Evolutionary conservation across 2,797 vertebrate genomes (phyloP), one percentile per base, ranked within the genome.

Genomic region (Psittacula derbiana): DNA sequence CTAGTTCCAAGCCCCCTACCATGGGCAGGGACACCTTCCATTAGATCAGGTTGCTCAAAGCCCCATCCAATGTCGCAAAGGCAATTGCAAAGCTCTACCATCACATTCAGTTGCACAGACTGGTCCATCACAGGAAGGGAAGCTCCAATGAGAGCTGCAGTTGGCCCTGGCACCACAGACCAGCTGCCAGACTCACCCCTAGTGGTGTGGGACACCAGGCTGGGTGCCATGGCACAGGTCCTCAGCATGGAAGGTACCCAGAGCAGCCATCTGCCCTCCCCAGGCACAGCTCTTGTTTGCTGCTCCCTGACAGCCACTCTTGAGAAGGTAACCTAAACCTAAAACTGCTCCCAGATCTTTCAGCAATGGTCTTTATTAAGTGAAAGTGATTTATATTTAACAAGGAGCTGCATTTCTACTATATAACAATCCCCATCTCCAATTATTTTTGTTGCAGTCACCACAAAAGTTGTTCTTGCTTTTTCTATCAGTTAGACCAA

Each of bases 201-300:
- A 0, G 21, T 4, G 2, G 30, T 1, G 2, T 3, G 40, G 46
- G 74, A 47, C 12, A 1, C 38, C 2, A 64, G 61, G 16, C 23
- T 38, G 65, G 23, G 7, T 16, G 46, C n/a, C 4, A 0, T 6
- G 61, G 23, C 5, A 3, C n/a, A 43, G 36, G 18, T 62, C 11
- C 57, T 40, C n/a, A 20, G 46, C 38, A 6, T 0, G 8, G 47
- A 31, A 58, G 6, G 5, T 0, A 0, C 30, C 23, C 49, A 4
- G 6, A 31, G 61, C 57, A 58, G 27, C 52, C 6, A 0, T 4
- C n/a, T 61, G 41, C 21, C 38, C 46, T 43, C 6, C 38, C 27
- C 38, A 23, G 38, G 67, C 25, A 72, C 33, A 43, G 50, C 30
- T n/a, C 27, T 46, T 38, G 43, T 69, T 49, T 38, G 9, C 31